Conservation (phyloP, 2,113 vertebrate species). For the Taxidea taxus region DNA sequence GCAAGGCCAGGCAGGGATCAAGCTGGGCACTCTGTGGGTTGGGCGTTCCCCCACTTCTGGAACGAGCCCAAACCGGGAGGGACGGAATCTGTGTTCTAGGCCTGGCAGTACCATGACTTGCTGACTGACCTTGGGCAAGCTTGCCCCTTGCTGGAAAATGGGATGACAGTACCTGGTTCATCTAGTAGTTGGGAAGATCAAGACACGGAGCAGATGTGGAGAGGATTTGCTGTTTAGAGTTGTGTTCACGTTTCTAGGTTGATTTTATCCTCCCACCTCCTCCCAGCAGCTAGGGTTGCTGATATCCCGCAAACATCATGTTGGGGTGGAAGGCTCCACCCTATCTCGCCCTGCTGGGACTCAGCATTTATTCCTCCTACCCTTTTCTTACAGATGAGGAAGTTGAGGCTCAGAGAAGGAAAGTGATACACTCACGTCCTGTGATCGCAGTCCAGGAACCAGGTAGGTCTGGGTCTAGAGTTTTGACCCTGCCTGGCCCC, state of each 20-base stretch:
- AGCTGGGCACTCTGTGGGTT: not conserved
- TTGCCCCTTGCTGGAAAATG: not conserved
- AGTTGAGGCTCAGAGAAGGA: not conserved
- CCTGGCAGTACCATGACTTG: not conserved
- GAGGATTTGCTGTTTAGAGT: not conserved
- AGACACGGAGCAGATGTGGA: not conserved
- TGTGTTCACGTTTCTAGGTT: not conserved
- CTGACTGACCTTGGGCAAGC: slow-evolving; percentile 7
- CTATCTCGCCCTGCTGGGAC: not conserved
- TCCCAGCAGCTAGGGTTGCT: not conserved
- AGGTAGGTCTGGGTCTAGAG: not conserved
- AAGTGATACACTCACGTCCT: not conserved
- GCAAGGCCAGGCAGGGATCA: not conserved
- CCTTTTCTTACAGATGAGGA: slow-evolving; percentile 15
- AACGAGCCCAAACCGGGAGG: not conserved
- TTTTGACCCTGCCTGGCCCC: not conserved
- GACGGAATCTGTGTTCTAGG: not conserved
- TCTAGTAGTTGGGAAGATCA: not conserved
- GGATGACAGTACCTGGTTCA: not conserved
- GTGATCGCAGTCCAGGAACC: not conserved
- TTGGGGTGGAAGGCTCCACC: not conserved
- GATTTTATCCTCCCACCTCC: not conserved
- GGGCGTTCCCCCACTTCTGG: not conserved
- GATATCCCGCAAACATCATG: not conserved
- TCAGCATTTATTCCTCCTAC: not conserved